These are phyloP conservation scores for Stigmatopora nigra DNA, from an alignment of 2,113 vertebrate genomes.

Conservation along the genomic window DNA sequence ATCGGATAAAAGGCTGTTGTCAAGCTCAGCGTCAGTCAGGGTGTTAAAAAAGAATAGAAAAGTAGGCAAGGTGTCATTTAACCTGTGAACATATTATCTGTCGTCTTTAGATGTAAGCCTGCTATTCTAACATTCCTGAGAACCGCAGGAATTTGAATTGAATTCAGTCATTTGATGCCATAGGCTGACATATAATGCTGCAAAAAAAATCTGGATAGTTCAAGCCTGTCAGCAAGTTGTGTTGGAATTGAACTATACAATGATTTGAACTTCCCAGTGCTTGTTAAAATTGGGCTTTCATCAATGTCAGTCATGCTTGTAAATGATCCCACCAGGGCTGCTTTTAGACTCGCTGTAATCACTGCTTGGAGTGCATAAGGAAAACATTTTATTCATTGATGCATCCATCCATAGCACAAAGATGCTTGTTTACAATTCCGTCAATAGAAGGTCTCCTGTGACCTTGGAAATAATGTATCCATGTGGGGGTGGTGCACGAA, in stretches of 20 bases:
- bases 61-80: conserved; percentile 11
- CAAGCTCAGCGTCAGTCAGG: conserved; percentile 19
- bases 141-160: conserved; percentile 39
- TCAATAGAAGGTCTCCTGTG: conserved; percentile 14
- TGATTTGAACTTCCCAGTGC: conserved; percentile 12
- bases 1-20: conserved; percentile 31
- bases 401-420: conserved; percentile 10
- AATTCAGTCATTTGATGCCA: conserved; percentile 19
- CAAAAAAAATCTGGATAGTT: background rate
- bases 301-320: conserved; percentile 16
- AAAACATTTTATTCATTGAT: background rate
- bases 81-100: conserved; percentile 35
- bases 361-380: conserved; percentile 11
- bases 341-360: conserved; percentile 18
- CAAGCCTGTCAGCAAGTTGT: conserved; percentile 8
- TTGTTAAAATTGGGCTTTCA: conserved; percentile 43
- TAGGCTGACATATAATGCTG: conserved; percentile 17
- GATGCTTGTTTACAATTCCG: conserved; percentile 7
- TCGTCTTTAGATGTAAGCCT: conserved; percentile 30
- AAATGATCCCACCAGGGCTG: conserved; percentile 12
- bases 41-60: conserved; percentile 16
- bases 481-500: background rate
- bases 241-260: background rate
- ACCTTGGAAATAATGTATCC: conserved; percentile 24
- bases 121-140: conserved; percentile 27